A percentile compares a stretch with the other conserved stretches of the same genome.
Evolutionary conservation across 2,797 vertebrate genomes (phyloP).

Genomic region (Pelochelys cantorii): DNA sequence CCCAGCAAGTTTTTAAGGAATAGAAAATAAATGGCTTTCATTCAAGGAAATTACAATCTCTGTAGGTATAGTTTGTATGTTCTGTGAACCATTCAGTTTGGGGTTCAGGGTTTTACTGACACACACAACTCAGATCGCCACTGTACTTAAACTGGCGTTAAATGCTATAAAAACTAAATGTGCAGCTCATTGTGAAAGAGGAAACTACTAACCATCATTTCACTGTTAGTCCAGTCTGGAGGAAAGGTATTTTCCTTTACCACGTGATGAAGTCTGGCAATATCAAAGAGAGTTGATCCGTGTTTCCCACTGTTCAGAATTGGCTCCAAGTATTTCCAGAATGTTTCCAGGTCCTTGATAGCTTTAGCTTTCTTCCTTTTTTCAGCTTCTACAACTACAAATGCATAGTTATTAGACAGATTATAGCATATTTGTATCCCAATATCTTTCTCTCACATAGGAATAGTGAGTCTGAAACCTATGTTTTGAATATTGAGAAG

Average conservation of each 20-base stretch:
- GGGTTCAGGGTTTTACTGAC: not conserved
- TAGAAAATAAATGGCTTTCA: not conserved
- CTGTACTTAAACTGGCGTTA: not conserved
- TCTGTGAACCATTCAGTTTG: not conserved
- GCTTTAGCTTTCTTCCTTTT: constrained; percentile 66
- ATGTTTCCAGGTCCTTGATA: constrained; percentile 79
- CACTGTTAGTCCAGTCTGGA: constrained; percentile 66
- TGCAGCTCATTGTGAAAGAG: not conserved
- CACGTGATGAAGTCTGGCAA: constrained; percentile 82
- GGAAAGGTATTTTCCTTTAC: constrained; percentile 76
- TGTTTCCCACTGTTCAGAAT: constrained; percentile 84
- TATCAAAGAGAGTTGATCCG: constrained; percentile 85
- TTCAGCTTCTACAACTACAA: constrained; percentile 73
- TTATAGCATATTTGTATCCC: not conserved
- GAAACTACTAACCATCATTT: constrained; percentile 82
- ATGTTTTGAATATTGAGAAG: not conserved
- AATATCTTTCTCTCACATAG: not conserved
- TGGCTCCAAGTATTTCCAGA: constrained; percentile 90
- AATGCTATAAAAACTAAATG: not conserved
- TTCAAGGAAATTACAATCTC: not conserved
- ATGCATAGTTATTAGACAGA: constrained; percentile 8
- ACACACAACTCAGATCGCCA: not conserved
- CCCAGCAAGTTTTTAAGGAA: not conserved
- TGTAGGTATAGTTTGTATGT: not conserved
- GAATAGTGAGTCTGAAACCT: not conserved